Evolutionary conservation across 1,140 invertebrate species (phyloP), one percentile per base, ranked within the genome.

Genomic region (Episyrphus balteatus): DNA sequence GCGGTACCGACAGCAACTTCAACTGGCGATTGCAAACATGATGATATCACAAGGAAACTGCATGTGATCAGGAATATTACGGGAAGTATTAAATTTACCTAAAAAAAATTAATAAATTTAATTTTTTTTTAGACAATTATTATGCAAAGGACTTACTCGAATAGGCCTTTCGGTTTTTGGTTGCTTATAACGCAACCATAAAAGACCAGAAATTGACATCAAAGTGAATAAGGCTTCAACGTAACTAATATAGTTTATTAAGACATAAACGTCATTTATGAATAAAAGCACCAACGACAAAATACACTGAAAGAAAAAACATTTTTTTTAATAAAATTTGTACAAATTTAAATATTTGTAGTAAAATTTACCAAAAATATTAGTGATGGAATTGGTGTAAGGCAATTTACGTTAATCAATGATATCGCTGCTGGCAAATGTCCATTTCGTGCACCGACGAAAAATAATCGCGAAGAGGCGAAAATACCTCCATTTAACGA

Each of bases 221-320:
- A 88, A 77, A n/a, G 88, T 93, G 62, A 97, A 96, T n/a, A 92
- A 71, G 11, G 89, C 83, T 71, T 97, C 92, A 39, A 94, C 88
- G 61, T 94, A 94, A 42, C 86, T 88, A 18, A 92, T 84, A 68
- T 93, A 97, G 64, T 93, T 92, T 51, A 98, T 95, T 14, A 98
- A 76, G 5, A 79, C 76, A 68, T 91, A 91, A n/a, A 94, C 82
- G 66, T 96, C 84, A 58, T 82, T 80, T 21, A 84, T 85, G 53
- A 84, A 75, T n/a, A 96, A 70, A 56, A 94, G 77, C 10, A 82
- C 61, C 26, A 96, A 63, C 0, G 92, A 92, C 39, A 94, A 74
- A 46, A 84, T 56, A 55, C 83, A 85, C 84, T 88, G 72, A 14
- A 81, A 80, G 49, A 62, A 59, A 59, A 55, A 52, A 50, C 51